phyloP scores from a whole-genome alignment of 2,888 invertebrate genomes.

The Lasius fuliginosus region DNA sequence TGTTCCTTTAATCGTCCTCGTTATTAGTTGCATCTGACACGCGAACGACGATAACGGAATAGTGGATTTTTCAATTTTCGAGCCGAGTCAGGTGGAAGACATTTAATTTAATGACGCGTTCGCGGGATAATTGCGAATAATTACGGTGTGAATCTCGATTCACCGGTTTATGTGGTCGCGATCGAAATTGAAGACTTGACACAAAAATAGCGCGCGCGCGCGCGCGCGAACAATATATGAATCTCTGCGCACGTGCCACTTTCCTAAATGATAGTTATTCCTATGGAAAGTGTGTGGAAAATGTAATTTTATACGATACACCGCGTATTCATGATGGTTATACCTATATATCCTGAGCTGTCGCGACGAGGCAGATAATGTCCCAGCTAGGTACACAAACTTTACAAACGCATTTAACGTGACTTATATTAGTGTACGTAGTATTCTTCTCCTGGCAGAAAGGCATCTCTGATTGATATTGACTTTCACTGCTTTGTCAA shows the following conservation, averaged over 20 bases:
- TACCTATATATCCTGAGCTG: neutral
- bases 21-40: neutral
- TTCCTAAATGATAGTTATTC: conserved; percentile 32
- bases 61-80: conserved; percentile 20
- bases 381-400: conserved; percentile 74
- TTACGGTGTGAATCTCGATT: conserved; percentile 13
- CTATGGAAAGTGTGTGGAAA: conserved; percentile 2
- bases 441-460: conserved; percentile 33
- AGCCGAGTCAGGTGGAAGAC: conserved; percentile 38
- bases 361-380: conserved; percentile 56
- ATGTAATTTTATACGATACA: neutral
- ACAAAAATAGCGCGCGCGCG: conserved; percentile 12
- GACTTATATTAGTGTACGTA: conserved; percentile 13
- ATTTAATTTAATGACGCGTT: conserved; percentile 34
- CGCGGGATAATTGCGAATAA: conserved; percentile 43
- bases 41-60: conserved; percentile 35
- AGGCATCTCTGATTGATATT: conserved; percentile 60
- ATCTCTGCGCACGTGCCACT: conserved; percentile 13
- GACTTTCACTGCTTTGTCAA: conserved; percentile 53
- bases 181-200: conserved; percentile 39
- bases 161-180: conserved; percentile 1
- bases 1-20: conserved; percentile 45
- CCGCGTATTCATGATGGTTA: neutral
- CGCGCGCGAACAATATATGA: conserved; percentile 15
- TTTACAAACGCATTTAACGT: conserved; percentile 63